Percentiles rank a stretch among this genome's conserved stretches.
Conservation (phyloP, 2,797 vertebrate genomes). For the Tragelaphus eurycerus region DNA sequence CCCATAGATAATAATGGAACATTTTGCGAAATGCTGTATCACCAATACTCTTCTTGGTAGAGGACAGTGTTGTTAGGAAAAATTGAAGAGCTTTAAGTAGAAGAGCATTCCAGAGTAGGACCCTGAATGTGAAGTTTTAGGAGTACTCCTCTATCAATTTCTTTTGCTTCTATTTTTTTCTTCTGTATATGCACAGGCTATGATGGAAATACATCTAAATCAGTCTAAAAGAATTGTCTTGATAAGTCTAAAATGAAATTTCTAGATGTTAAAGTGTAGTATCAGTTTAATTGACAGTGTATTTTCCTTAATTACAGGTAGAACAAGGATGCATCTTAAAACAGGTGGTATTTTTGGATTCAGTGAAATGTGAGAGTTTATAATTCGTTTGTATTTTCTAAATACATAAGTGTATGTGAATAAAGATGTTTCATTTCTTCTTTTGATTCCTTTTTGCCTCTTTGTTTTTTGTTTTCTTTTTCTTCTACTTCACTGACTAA, state of each 20-base stretch:
- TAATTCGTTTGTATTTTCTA: conserved; percentile 23
- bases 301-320: conserved; percentile 22
- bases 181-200: neutral
- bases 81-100: conserved; percentile 31
- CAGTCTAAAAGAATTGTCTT: conserved; percentile 37
- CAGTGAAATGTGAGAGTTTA: neutral
- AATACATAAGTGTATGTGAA: neutral
- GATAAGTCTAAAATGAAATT: conserved; percentile 37
- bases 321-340: neutral
- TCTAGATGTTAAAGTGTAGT: neutral
- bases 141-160: neutral
- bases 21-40: conserved; percentile 28
- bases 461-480: neutral
- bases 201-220: neutral
- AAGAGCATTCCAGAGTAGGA: neutral
- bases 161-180: conserved; percentile 23
- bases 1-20: conserved; percentile 31
- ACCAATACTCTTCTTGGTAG: neutral
- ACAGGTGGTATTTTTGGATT: neutral
- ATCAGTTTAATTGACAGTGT: conserved; percentile 21
- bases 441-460: neutral
- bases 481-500: neutral
- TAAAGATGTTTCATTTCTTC: conserved; percentile 16
- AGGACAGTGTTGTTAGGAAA: conserved; percentile 29
- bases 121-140: conserved; percentile 37